phyloP scores from a whole-genome alignment of 64 coral and sea anemone species.

The Porites australiensis region DNA sequence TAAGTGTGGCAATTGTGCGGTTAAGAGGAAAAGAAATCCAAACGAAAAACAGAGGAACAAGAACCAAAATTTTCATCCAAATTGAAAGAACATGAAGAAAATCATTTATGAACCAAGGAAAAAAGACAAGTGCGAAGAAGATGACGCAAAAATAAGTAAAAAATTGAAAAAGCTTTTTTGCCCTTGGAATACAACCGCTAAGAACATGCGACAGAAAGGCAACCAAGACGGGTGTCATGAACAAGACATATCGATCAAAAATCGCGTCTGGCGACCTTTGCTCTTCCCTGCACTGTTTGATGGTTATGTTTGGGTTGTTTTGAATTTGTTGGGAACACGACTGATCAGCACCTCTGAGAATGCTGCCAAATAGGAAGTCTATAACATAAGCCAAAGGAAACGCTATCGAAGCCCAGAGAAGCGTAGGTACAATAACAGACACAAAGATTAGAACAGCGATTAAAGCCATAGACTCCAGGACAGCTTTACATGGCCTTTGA shows the following conservation, averaged over 20 bases:
- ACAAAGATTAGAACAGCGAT: neutral
- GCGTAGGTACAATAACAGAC: neutral
- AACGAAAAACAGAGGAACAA: slow-evolving; percentile 47
- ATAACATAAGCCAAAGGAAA: slow-evolving; percentile 45
- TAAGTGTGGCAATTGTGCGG: slow-evolving; percentile 28
- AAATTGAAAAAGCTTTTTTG: neutral
- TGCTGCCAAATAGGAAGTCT: slow-evolving; percentile 39
- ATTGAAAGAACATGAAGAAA: slow-evolving; percentile 28
- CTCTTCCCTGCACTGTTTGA: neutral
- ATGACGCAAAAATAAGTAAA: neutral
- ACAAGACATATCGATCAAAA: neutral
- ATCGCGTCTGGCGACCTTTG: neutral
- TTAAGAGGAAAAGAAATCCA: slow-evolving; percentile 63
- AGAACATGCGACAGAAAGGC: neutral
- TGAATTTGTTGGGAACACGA: neutral
- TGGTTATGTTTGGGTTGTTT: neutral
- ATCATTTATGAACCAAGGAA: slow-evolving; percentile 69
- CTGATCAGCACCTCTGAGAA: neutral
- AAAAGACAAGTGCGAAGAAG: slow-evolving; percentile 11
- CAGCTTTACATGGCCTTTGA: slow-evolving; percentile 16
- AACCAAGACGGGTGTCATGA: neutral
- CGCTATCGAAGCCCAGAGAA: slow-evolving; percentile 20
- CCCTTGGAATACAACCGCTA: neutral
- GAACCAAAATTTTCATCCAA: slow-evolving; percentile 47
- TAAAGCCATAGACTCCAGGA: slow-evolving; percentile 22